phyloP scores from a whole-genome alignment of 2,888 invertebrate species.

The Aphidoletes aphidimyza region DNA sequence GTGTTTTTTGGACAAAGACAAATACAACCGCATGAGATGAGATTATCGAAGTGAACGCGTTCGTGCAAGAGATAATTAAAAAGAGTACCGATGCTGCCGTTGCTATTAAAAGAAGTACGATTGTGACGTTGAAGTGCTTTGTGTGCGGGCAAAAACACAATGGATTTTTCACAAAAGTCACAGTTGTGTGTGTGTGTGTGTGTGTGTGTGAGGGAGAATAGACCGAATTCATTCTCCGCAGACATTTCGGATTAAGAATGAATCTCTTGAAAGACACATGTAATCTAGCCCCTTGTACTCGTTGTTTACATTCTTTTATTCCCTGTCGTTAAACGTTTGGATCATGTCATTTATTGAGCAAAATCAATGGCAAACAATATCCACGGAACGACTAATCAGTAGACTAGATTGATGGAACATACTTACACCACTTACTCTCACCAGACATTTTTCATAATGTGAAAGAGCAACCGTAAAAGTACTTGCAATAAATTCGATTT shows the following conservation, averaged over 20 bases:
- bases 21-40: conserved; percentile 43
- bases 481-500: background rate
- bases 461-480: background rate
- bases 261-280: conserved; percentile 27
- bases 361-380: conserved; percentile 40
- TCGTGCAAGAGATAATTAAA: conserved; percentile 37
- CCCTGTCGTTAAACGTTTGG: background rate
- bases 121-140: background rate
- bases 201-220: background rate
- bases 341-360: conserved; percentile 29
- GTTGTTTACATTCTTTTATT: conserved; percentile 21
- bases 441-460: background rate
- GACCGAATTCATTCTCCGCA: background rate
- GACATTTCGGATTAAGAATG: conserved; percentile 11
- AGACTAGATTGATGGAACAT: conserved; percentile 13
- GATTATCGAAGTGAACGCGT: conserved; percentile 35
- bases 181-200: too few species aligned
- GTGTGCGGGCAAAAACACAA: background rate
- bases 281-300: background rate
- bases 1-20: conserved; percentile 25
- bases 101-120: too few species aligned
- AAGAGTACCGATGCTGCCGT: conserved; percentile 38
- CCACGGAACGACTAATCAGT: conserved; percentile 1
- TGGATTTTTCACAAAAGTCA: background rate
- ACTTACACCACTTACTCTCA: background rate